Evolutionary conservation across 2,888 invertebrate species (phyloP).

Genomic region (Chrysotoxum bicinctum): DNA sequence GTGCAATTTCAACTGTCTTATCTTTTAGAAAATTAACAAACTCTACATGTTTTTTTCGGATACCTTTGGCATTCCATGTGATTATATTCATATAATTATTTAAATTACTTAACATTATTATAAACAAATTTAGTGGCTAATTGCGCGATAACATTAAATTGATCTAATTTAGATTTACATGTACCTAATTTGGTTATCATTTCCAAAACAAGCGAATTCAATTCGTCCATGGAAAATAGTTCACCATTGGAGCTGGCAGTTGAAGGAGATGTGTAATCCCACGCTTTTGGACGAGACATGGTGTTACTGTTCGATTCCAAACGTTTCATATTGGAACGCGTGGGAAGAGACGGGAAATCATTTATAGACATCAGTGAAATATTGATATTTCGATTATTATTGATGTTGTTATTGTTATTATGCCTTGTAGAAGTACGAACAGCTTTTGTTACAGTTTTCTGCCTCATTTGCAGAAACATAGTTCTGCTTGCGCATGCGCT

Average conservation of each 20-base stretch:
- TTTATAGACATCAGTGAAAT: not conserved
- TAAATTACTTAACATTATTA: not conserved
- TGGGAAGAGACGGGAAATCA: not conserved
- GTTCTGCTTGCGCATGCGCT: not conserved
- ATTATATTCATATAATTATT: not conserved
- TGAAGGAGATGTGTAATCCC: not conserved
- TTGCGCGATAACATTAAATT: no score
- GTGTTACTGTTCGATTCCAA: not conserved
- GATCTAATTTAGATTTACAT: not conserved
- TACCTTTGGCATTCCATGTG: not conserved
- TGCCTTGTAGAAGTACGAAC: not conserved
- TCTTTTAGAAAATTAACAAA: not conserved
- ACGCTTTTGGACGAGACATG: not conserved
- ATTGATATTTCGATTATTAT: not conserved
- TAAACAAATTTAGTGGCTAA: not conserved
- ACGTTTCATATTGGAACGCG: not conserved
- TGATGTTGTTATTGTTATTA: not conserved
- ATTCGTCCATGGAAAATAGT: not conserved
- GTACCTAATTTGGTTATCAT: not conserved
- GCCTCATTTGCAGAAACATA: not conserved
- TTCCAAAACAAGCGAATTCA: not conserved
- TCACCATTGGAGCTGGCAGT: not conserved
- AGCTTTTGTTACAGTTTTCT: not conserved
- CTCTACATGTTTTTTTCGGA: not conserved
- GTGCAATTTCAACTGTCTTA: conserved; percentile 25